Evolutionary conservation across 1,140 invertebrate genomes (phyloP), one percentile per base, ranked within the genome.

Genomic region (Papilio aristodemus): DNA sequence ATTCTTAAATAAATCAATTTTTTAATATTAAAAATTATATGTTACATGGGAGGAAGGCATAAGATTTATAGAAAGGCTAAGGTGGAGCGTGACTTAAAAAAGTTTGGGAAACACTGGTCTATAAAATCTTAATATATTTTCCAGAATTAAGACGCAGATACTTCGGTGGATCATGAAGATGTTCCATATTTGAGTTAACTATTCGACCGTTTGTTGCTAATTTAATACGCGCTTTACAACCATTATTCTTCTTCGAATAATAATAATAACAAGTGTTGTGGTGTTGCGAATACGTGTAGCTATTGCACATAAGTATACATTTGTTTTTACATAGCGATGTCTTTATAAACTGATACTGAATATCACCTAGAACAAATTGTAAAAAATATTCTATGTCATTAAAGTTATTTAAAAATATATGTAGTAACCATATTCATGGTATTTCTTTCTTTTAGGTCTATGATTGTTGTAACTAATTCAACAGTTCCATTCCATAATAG

Each of bases 211-310:
- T 25, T 2, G 54, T 11, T 71, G 38, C 38, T 11, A 80, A 37
- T 57, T 73, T 72, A 0, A 80, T 43, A 8, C 72, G 68, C 5
- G 78, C 76, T 66, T 66, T 80, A 41, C 80, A 82, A 0, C 76
- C 76, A 17, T 67, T 36, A 41, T 73, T 68, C 27, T 76, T 75
- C 59, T 80, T 82, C 0, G 80, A 82, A 39, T 78, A 82, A 66
- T 77, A 80, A 64, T 71, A 82, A 25, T 75, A 69, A 14, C 70
- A 68, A 1, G 68, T 67, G 14, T 70, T 60, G 13, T 54, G 71
- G 43, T 73, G 70, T 66, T 76, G 72, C 8, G 81, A 81, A 58
- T 75, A 84, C 7, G 80, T 82, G 57, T 79, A 82, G 8, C 76
- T 76, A 11, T 80, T 67, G n/a, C 83, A 67, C 71, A 81, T 77